Conservation (phyloP, 2,888 invertebrate genomes). For the Tridacna crocea region DNA sequence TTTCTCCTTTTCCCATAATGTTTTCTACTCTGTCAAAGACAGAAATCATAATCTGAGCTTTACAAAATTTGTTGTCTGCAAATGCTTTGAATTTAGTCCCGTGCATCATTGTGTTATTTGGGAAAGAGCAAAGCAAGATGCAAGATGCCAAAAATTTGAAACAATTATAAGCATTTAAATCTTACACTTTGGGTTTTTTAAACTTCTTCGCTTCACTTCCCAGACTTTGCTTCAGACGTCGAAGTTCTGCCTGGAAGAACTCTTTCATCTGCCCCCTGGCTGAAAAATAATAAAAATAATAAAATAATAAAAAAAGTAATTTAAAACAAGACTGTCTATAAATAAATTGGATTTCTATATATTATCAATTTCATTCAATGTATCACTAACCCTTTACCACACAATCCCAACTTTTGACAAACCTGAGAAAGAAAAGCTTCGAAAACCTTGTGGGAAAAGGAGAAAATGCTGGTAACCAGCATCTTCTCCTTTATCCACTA, state of each 20-base stretch:
- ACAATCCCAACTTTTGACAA: no score
- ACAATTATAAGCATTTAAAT: no score
- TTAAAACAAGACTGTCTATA: background rate
- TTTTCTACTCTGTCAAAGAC: no score
- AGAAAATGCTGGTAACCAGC: background rate
- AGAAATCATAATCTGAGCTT: no score
- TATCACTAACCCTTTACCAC: background rate
- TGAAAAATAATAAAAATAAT: conserved; percentile 4
- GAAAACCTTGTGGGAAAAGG: background rate
- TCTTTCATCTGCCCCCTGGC: conserved; percentile 64
- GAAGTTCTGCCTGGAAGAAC: conserved; percentile 74
- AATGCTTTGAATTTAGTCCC: no score
- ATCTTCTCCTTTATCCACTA: background rate
- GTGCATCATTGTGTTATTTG: no score
- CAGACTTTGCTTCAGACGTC: conserved; percentile 72
- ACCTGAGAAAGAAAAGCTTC: background rate
- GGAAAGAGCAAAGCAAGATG: no score
- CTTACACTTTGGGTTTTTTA: conserved; percentile 74
- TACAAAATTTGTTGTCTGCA: no score
- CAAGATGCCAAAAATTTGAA: no score
- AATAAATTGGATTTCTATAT: background rate
- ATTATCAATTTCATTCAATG: background rate
- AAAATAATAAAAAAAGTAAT: background rate
- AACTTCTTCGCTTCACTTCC: conserved; percentile 77
- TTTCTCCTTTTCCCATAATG: no score